Evolutionary conservation across 2,113 vertebrate species (phyloP).

Genomic region (Salvelinus namaycush): DNA sequence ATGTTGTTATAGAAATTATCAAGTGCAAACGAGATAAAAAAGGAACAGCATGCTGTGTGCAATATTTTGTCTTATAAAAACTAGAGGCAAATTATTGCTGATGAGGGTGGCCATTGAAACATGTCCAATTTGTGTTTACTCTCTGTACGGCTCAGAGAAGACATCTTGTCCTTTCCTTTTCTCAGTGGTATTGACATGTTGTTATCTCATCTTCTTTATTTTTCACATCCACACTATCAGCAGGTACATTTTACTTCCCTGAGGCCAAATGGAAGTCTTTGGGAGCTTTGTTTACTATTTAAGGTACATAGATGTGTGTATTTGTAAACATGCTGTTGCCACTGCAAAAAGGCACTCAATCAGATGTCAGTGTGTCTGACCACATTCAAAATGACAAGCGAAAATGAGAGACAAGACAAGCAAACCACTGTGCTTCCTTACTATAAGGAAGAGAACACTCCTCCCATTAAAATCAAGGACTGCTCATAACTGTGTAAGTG

Average conservation of each 20-base stretch:
- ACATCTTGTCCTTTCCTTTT: not conserved
- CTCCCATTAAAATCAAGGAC: too few relatives aligned
- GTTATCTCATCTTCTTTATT: not conserved
- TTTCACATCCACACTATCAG: not conserved
- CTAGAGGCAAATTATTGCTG: not conserved
- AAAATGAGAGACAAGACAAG: constrained; percentile 49
- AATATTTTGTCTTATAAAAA: not conserved
- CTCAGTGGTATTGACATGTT: not conserved
- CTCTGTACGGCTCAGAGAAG: not conserved
- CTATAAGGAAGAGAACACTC: not conserved
- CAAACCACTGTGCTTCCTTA: constrained; percentile 25
- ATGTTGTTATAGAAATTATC: not conserved
- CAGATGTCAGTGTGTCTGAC: constrained; percentile 6
- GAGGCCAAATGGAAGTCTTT: not conserved
- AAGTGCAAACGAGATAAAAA: not conserved
- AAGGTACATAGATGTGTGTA: not conserved
- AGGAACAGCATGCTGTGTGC: not conserved
- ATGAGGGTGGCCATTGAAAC: constrained; percentile 1
- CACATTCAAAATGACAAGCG: constrained; percentile 47
- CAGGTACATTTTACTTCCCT: not conserved
- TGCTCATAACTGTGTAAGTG: constrained; percentile 13
- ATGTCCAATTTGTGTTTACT: not conserved
- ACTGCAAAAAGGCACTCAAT: constrained; percentile 34
- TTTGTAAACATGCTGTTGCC: constrained; percentile 27
- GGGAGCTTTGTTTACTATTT: not conserved